Conservation (phyloP, 1,140 invertebrate species). For the Melitaea cinxia region DNA sequence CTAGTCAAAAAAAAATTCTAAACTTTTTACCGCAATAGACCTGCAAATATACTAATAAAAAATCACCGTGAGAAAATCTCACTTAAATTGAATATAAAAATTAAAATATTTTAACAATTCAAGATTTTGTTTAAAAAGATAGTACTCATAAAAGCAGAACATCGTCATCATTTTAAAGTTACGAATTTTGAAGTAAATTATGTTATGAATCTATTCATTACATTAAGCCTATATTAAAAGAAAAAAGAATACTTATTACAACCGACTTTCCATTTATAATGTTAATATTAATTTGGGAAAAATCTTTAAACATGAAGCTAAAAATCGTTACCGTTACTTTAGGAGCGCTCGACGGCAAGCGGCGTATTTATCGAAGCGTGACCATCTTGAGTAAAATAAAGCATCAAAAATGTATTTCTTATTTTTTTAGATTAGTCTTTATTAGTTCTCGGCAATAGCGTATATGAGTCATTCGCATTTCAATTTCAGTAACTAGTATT, state of each 20-base stretch:
- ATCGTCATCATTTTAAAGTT: neutral
- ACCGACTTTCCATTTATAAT: slow-evolving; percentile 1
- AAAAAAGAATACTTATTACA: neutral
- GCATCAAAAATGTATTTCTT: slow-evolving; percentile 27
- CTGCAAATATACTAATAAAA: neutral
- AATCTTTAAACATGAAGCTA: slow-evolving; percentile 20
- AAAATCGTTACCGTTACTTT: slow-evolving; percentile 28
- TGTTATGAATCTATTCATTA: neutral
- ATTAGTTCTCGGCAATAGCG: slow-evolving; percentile 1
- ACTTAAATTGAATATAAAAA: neutral
- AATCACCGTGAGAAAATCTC: neutral
- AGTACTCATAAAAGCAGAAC: neutral
- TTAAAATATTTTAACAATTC: neutral
- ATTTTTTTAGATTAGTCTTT: slow-evolving; percentile 19
- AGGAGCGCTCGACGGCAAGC: slow-evolving; percentile 22
- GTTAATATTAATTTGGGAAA: slow-evolving; percentile 11
- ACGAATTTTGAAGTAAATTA: neutral
- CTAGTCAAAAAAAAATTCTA: neutral
- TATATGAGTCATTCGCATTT: slow-evolving; percentile 12
- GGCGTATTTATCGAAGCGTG: slow-evolving; percentile 29
- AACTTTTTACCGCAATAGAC: neutral
- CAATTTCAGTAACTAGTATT: slow-evolving; percentile 6
- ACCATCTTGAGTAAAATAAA: slow-evolving; percentile 26
- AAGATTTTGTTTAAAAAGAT: neutral
- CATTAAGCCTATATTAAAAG: neutral